phyloP scores from a whole-genome alignment of 37 sponge, comb jelly and placozoan species.

The Hexactinellida sp. region DNA sequence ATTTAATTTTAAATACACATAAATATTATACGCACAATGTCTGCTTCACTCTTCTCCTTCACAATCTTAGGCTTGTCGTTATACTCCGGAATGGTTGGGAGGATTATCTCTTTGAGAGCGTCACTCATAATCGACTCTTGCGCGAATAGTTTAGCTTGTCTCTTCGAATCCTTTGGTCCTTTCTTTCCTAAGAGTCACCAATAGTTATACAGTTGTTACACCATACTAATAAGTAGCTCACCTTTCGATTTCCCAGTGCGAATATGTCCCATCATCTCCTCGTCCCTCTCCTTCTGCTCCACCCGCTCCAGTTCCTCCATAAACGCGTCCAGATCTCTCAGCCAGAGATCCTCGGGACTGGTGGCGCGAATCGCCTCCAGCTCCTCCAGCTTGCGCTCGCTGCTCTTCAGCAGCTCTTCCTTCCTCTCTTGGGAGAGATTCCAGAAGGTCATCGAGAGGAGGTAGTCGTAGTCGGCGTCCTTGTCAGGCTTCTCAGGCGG shows the following conservation, averaged over 20 bases:
- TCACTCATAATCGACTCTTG: neutral
- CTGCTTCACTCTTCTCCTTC: neutral
- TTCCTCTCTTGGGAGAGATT: constrained; percentile 74
- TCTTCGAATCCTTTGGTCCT: neutral
- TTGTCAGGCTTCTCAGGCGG: neutral
- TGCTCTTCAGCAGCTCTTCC: constrained; percentile 64
- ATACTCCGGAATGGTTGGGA: constrained; percentile 48
- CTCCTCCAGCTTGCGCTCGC: constrained; percentile 74
- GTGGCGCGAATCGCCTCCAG: constrained; percentile 38
- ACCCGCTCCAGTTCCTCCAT: constrained; percentile 48
- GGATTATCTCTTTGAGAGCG: constrained; percentile 40
- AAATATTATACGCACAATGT: neutral
- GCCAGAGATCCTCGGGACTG: constrained; percentile 60
- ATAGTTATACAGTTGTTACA: neutral
- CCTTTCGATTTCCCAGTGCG: constrained; percentile 25
- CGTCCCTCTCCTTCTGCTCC: constrained; percentile 34
- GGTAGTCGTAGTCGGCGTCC: constrained; percentile 64
- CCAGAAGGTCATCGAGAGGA: constrained; percentile 73
- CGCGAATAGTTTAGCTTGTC: constrained; percentile 43
- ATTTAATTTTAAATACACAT: neutral
- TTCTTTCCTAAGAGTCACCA: neutral
- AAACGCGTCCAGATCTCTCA: constrained; percentile 61
- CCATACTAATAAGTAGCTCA: neutral
- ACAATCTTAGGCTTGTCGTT: constrained; percentile 24
- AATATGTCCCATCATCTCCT: constrained; percentile 24